A percentile compares a stretch with the other conserved stretches of the same genome.
Conservation (phyloP, 2,888 invertebrate genomes). For the Xanthorhoe spadicearia region DNA sequence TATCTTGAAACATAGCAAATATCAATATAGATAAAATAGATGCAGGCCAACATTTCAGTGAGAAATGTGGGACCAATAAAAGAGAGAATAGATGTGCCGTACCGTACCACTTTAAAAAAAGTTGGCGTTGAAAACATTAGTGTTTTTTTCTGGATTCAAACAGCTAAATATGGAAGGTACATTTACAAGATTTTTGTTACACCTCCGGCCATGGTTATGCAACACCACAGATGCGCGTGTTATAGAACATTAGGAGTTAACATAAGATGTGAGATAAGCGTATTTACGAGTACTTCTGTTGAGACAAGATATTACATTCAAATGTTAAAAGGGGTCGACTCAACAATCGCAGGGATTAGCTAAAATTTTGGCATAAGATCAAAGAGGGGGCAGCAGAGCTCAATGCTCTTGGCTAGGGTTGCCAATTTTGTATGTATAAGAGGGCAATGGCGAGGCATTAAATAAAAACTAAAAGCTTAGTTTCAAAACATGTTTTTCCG, state of each 20-base stretch:
- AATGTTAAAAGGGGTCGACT: constrained; percentile 7
- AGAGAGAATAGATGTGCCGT: too few relatives aligned
- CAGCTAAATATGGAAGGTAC: too few relatives aligned
- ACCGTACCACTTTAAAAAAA: too few relatives aligned
- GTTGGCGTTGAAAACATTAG: too few relatives aligned
- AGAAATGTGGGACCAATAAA: too few relatives aligned
- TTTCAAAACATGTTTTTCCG: constrained; percentile 1
- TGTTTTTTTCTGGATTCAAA: too few relatives aligned
- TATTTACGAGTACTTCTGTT: neutral
- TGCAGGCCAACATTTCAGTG: too few relatives aligned
- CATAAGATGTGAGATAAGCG: neutral
- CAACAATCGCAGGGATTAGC: constrained; percentile 6
- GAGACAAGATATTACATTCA: constrained; percentile 8
- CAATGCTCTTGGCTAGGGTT: constrained; percentile 14
- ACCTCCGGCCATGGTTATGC: too few relatives aligned
- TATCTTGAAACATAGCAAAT: too few relatives aligned
- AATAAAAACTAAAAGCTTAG: constrained; percentile 1
- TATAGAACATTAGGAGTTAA: neutral
- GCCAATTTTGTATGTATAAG: constrained; percentile 17
- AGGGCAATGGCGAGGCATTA: neutral
- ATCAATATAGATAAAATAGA: too few relatives aligned
- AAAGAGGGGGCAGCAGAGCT: constrained; percentile 2
- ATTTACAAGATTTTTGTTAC: too few relatives aligned
- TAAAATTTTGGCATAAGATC: constrained; percentile 18
- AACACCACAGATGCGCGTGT: neutral